Percentiles rank a stretch among this genome's conserved stretches.
These are phyloP conservation scores for Anagyrus pseudococci DNA, from an alignment of 2,888 invertebrate species.

Conservation along the genomic window DNA sequence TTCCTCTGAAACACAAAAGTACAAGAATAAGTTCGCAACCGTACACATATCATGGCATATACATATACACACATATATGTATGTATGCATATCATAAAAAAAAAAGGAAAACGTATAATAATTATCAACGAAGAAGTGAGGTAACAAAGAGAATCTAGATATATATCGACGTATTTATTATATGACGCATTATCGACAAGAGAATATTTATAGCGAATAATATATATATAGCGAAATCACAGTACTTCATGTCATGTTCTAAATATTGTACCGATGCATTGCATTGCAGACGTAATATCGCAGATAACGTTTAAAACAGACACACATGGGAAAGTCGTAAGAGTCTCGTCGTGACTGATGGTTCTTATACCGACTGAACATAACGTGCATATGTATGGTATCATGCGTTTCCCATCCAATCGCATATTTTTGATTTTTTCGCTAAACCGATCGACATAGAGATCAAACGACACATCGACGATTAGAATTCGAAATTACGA, in stretches of 20 bases:
- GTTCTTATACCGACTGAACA: no score
- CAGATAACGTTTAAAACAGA: conserved; percentile 6
- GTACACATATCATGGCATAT: conserved; percentile 36
- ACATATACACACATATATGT: no score
- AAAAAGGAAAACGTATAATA: conserved; percentile 5
- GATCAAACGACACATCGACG: no score
- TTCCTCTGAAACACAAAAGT: conserved; percentile 19
- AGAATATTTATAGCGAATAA: conserved; percentile 5
- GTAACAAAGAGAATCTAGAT: conserved; percentile 5
- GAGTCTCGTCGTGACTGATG: no score
- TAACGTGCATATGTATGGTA: no score
- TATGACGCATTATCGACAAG: not conserved
- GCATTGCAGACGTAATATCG: conserved; percentile 9
- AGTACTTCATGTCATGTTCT: conserved; percentile 21
- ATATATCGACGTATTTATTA: conserved; percentile 19
- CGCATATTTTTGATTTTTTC: no score
- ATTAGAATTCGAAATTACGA: no score
- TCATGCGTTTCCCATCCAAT: no score
- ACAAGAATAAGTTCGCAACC: conserved; percentile 32
- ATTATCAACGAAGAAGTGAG: conserved; percentile 26
- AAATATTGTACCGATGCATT: conserved; percentile 10
- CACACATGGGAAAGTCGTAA: not conserved
- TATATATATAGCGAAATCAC: conserved; percentile 6
- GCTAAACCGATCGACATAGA: no score
- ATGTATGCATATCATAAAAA: conserved; percentile 15